phyloP scores from a whole-genome alignment of 2,888 invertebrate species.

The Oscheius sp. region DNA sequence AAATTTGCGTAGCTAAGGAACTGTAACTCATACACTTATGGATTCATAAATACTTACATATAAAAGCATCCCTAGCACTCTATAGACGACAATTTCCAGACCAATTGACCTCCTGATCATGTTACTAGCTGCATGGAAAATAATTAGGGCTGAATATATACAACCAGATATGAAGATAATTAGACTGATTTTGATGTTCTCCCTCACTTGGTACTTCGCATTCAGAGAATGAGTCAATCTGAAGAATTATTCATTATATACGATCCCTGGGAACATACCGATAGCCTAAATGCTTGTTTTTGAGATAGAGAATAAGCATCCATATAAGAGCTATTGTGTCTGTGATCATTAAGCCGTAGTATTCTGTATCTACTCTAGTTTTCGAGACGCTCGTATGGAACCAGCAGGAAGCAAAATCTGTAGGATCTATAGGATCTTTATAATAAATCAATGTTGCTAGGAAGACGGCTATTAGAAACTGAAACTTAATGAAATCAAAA shows the following conservation, averaged over 20 bases:
- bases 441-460: conserved; percentile 6
- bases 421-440: not conserved
- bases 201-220: conserved; percentile 18
- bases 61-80: not conserved
- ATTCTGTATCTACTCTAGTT: conserved; percentile 3
- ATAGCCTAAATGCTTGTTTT: not conserved
- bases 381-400: conserved; percentile 1
- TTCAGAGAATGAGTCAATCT: not conserved
- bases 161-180: conserved; percentile 7
- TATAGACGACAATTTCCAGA: not conserved
- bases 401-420: not conserved
- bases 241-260: not conserved
- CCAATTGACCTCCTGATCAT: not conserved
- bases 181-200: conserved; percentile 4
- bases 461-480: conserved; percentile 1
- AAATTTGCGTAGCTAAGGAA: conserved; percentile 5
- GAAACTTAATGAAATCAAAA: not conserved
- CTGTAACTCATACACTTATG: not conserved
- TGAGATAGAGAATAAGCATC: conserved; percentile 10
- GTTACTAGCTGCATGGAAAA: conserved; percentile 3
- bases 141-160: not conserved
- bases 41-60: not conserved
- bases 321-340: conserved; percentile 15
- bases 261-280: not conserved
- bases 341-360: conserved; percentile 9